A percentile compares a stretch with the other conserved stretches of the same genome.
Conservation (phyloP, 2,888 invertebrate genomes). For the Cephus rjabovi region DNA sequence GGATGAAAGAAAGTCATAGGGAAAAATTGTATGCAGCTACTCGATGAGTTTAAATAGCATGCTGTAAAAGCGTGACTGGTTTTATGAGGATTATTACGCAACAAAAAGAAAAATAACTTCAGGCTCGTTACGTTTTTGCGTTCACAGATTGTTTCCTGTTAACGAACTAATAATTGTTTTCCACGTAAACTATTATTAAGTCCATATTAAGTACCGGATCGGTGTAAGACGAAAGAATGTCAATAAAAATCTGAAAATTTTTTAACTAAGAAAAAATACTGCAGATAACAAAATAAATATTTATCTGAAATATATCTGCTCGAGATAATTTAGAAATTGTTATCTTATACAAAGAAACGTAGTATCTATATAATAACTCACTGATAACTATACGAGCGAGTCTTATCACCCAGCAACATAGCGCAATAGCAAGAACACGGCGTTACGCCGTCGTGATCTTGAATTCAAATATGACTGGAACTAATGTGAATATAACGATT, state of each 20-base stretch:
- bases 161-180: constrained; percentile 43
- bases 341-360: background rate
- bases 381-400: background rate
- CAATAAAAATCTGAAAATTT: background rate
- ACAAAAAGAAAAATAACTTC: constrained; percentile 24
- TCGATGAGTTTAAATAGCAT: background rate
- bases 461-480: constrained; percentile 27
- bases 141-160: constrained; percentile 32
- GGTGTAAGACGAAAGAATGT: background rate
- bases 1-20: background rate
- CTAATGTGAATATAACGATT: constrained; percentile 37
- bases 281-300: constrained; percentile 1
- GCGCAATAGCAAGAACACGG: background rate
- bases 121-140: constrained; percentile 34
- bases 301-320: background rate
- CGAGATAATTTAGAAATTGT: background rate
- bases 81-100: constrained; percentile 43
- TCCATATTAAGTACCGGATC: background rate
- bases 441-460: constrained; percentile 9
- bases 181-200: constrained; percentile 39
- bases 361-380: background rate
- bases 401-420: background rate
- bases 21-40: background rate
- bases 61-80: constrained; percentile 33
- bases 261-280: background rate